phyloP scores from a whole-genome alignment of 2,113 vertebrate genomes.

The Dolichotis patagonum region DNA sequence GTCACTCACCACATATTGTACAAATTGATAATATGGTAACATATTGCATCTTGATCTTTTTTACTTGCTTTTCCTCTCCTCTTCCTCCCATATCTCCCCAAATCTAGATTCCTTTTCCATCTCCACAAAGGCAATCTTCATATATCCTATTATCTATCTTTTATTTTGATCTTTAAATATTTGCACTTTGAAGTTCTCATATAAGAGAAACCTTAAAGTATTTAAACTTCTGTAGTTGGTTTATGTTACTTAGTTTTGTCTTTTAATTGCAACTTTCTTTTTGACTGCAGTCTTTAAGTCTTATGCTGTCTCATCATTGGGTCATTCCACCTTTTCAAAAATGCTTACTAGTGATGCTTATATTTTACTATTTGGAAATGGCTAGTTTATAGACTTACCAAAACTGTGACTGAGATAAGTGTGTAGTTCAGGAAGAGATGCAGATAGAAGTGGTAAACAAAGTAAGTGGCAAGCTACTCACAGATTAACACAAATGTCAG shows the following conservation, averaged over 20 bases:
- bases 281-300: background rate
- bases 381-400: background rate
- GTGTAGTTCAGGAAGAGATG: background rate
- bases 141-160: background rate
- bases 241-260: background rate
- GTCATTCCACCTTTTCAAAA: background rate
- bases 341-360: background rate
- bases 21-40: background rate
- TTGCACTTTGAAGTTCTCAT: background rate
- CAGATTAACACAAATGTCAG: background rate
- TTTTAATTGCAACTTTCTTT: background rate
- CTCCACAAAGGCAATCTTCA: background rate
- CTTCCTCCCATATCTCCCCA: background rate
- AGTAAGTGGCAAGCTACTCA: background rate
- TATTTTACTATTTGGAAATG: background rate
- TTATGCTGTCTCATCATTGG: background rate
- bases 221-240: background rate
- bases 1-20: background rate
- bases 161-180: background rate
- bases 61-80: background rate
- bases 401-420: background rate
- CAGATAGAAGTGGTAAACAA: background rate
- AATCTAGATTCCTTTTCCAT: background rate
- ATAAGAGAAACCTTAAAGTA: background rate
- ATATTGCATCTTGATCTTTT: background rate